Evolutionary conservation across 30 jellyfish, hydroid and myxozoan genomes (phyloP).

Genomic region (Morbakka virulenta): DNA sequence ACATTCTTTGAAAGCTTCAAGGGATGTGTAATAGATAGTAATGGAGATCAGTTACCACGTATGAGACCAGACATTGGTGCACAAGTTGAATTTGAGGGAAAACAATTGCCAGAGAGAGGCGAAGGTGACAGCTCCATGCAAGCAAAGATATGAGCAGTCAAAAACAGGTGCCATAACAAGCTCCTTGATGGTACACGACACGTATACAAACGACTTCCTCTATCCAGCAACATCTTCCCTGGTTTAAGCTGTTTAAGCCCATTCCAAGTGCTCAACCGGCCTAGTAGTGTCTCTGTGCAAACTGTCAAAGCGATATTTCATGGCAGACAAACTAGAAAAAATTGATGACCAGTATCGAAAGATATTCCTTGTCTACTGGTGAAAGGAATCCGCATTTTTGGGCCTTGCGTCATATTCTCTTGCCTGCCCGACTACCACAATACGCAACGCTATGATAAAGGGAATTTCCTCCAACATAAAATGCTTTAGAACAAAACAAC

Average conservation of each 20-base stretch:
- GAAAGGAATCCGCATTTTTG: slow-evolving; percentile 12
- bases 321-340: neutral
- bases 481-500: slow-evolving; percentile 11
- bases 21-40: too few relatives aligned
- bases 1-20: too few relatives aligned
- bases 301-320: slow-evolving; percentile 18
- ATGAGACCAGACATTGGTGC: too few relatives aligned
- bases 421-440: slow-evolving; percentile 40
- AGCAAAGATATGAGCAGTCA: neutral
- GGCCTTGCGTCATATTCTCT: slow-evolving; percentile 44
- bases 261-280: slow-evolving; percentile 10
- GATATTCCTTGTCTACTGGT: slow-evolving; percentile 23
- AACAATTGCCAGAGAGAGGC: neutral
- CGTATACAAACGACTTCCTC: slow-evolving; percentile 23
- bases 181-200: slow-evolving; percentile 28
- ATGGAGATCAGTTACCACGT: too few relatives aligned
- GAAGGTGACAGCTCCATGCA: neutral
- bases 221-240: slow-evolving; percentile 10
- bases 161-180: slow-evolving; percentile 10
- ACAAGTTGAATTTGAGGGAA: too few relatives aligned
- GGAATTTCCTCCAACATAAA: slow-evolving; percentile 30
- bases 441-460: slow-evolving; percentile 46
- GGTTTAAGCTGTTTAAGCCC: slow-evolving; percentile 16
- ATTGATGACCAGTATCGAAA: too few relatives aligned
- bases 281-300: neutral